Conservation (phyloP, 1,140 invertebrate species). For the Rhopalosiphum padi region DNA sequence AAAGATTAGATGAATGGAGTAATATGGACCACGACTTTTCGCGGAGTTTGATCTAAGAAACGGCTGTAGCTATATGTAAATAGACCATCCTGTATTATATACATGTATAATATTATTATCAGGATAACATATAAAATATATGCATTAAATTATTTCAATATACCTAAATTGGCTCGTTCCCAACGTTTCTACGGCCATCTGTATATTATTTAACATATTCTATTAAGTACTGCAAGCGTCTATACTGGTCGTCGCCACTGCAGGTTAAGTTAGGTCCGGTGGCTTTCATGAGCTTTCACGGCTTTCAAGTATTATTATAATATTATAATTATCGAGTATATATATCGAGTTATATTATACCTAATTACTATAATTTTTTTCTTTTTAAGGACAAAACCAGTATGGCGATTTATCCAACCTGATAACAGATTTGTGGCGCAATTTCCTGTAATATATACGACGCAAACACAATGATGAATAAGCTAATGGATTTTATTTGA, state of each 20-base stretch:
- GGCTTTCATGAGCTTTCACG: neutral
- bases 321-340: neutral
- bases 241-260: neutral
- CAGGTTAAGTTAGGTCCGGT: neutral
- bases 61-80: too few relatives aligned
- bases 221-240: neutral
- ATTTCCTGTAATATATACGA: neutral
- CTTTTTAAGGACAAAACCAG: neutral
- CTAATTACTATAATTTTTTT: neutral
- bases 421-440: neutral
- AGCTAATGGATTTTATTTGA: neutral
- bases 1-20: too few relatives aligned
- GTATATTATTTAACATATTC: neutral
- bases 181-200: neutral
- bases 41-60: too few relatives aligned
- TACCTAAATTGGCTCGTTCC: neutral
- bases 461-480: neutral
- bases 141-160: neutral
- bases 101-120: too few relatives aligned
- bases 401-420: neutral
- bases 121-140: neutral
- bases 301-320: neutral
- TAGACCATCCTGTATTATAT: too few relatives aligned
- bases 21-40: too few relatives aligned
- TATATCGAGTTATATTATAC: too few relatives aligned